phyloP scores from a whole-genome alignment of 2,888 invertebrate species.

The Lycophotia porphyrea region DNA sequence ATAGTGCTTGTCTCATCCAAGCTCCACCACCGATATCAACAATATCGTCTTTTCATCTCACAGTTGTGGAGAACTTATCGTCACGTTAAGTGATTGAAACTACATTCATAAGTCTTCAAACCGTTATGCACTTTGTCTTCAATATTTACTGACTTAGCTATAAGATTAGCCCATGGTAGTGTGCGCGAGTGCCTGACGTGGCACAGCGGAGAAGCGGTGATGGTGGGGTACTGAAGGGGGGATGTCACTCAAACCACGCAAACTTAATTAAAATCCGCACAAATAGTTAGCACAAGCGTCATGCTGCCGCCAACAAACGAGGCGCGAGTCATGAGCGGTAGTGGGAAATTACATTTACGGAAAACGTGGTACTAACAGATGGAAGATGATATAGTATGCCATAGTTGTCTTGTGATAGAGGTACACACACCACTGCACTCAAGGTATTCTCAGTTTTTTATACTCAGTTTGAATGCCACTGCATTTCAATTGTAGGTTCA shows the following conservation, averaged over 20 bases:
- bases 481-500: too few species aligned
- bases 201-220: neutral
- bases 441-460: too few species aligned
- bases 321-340: constrained; percentile 11
- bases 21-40: neutral
- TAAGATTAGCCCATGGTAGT: neutral
- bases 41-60: neutral
- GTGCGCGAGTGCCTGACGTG: constrained; percentile 26
- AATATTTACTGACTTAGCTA: constrained; percentile 15
- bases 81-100: neutral
- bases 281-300: constrained; percentile 60
- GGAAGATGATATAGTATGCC: neutral
- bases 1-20: too few species aligned
- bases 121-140: neutral
- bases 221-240: neutral
- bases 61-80: neutral
- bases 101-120: neutral
- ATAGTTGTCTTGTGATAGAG: neutral
- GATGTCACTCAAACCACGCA: constrained; percentile 66
- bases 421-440: neutral
- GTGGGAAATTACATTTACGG: neutral
- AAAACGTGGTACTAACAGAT: neutral
- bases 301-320: constrained; percentile 24
- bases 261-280: constrained; percentile 75
- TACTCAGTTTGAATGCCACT: neutral